These are phyloP conservation scores for Drosophila sp. DNA, from an alignment of 1,140 invertebrate species.

Conservation along the genomic window DNA sequence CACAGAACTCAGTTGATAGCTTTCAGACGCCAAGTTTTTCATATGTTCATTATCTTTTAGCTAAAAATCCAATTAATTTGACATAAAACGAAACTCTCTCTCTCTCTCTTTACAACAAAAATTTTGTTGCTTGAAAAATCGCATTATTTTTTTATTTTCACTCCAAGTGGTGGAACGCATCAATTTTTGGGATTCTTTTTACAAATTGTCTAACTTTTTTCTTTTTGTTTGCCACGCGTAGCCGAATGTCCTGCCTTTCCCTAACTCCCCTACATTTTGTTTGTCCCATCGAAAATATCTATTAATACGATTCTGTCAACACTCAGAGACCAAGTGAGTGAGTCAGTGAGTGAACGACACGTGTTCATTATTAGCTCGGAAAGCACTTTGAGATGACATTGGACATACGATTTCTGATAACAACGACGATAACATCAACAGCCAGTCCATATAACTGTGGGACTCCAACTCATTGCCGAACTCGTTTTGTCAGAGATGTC, in stretches of 20 bases:
- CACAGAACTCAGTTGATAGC: too few relatives aligned
- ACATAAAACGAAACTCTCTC: too few relatives aligned
- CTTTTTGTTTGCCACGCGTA: slow-evolving; percentile 40
- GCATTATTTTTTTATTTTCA: background rate
- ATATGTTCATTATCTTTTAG: too few relatives aligned
- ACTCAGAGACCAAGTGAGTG: background rate
- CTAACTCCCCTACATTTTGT: background rate
- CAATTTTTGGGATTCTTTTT: background rate
- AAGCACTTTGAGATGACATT: slow-evolving; percentile 10
- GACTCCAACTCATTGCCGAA: background rate
- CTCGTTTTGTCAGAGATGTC: slow-evolving; percentile 5
- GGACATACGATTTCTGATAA: slow-evolving; percentile 4
- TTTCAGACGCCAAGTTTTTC: too few relatives aligned
- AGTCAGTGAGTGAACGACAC: slow-evolving; percentile 27
- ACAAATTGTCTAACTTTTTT: background rate
- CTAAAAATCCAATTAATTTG: too few relatives aligned
- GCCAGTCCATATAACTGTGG: slow-evolving; percentile 23
- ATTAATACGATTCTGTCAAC: slow-evolving; percentile 3
- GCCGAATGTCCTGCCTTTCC: slow-evolving; percentile 27
- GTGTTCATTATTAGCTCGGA: slow-evolving; percentile 55
- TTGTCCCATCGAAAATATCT: background rate
- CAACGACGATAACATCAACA: slow-evolving; percentile 28
- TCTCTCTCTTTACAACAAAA: too few relatives aligned
- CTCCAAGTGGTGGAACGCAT: background rate
- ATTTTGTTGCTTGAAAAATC: background rate